phyloP scores from a whole-genome alignment of 2,888 invertebrate genomes.

The Diloba caeruleocephala region DNA sequence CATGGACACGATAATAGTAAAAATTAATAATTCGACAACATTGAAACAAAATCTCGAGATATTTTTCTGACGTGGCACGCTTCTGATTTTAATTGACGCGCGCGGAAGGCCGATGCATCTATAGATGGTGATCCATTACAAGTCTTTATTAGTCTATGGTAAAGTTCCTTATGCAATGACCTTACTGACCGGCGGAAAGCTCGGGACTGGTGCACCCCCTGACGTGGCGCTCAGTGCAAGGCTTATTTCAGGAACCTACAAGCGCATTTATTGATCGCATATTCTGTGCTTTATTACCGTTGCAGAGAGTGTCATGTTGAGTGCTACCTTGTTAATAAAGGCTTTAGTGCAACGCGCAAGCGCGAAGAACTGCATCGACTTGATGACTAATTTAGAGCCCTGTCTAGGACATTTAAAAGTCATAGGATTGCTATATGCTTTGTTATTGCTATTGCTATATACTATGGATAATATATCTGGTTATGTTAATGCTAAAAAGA shows the following conservation, averaged over 20 bases:
- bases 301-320: slow-evolving; percentile 5
- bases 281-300: slow-evolving; percentile 20
- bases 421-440: not conserved
- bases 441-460: too few relatives aligned
- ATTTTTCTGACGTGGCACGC: not conserved
- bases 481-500: too few relatives aligned
- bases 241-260: slow-evolving; percentile 16
- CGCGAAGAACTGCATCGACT: slow-evolving; percentile 35
- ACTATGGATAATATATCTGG: too few relatives aligned
- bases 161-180: not conserved
- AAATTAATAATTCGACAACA: too few relatives aligned
- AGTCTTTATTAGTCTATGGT: too few relatives aligned
- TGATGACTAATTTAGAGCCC: slow-evolving; percentile 28
- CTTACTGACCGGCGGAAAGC: not conserved
- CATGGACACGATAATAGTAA: too few relatives aligned
- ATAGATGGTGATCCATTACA: too few relatives aligned
- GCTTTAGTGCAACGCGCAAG: slow-evolving; percentile 30
- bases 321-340: not conserved
- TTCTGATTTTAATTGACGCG: not conserved
- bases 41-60: too few relatives aligned
- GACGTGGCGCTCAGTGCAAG: slow-evolving; percentile 20
- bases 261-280: slow-evolving; percentile 16
- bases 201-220: slow-evolving; percentile 4
- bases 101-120: not conserved
- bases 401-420: slow-evolving; percentile 18